Percentiles rank a stretch among this genome's conserved stretches.
phyloP scores from a whole-genome alignment of 2,113 vertebrate genomes.

The Catharus fuscescens region DNA sequence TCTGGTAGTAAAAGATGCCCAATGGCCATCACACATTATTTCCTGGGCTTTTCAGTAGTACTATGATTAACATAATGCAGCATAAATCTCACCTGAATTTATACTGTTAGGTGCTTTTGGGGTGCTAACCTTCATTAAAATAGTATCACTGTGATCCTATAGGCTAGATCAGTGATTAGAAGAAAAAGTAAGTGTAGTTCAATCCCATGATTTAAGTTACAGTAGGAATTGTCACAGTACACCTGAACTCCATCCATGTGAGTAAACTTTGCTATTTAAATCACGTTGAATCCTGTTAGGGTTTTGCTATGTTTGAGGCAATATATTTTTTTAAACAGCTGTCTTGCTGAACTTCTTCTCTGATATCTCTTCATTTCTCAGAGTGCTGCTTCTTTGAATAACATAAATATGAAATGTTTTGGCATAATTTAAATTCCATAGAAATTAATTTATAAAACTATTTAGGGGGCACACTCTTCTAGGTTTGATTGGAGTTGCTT shows the following conservation, averaged over 20 bases:
- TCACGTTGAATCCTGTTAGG: not conserved
- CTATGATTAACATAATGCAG: not conserved
- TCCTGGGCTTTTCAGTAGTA: not conserved
- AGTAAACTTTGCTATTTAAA: not conserved
- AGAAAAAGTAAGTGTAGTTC: not conserved
- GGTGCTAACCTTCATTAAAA: not conserved
- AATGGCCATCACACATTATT: rapidly evolving
- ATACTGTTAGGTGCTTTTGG: not conserved
- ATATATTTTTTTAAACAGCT: not conserved
- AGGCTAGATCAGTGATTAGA: not conserved
- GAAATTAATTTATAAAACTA: not conserved
- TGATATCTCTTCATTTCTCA: not conserved
- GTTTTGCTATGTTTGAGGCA: not conserved
- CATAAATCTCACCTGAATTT: not conserved
- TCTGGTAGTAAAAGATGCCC: not conserved
- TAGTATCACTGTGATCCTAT: not conserved
- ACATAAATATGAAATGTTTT: not conserved
- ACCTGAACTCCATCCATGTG: not conserved
- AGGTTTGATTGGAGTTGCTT: not conserved
- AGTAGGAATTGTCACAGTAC: not conserved
- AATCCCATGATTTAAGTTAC: not conserved
- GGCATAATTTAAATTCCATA: not conserved
- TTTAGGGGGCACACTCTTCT: not conserved
- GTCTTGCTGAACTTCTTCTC: not conserved
- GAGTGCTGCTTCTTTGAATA: not conserved